Conservation (phyloP, 2,888 invertebrate species). For the Parapristionchus giblindavisi region DNA sequence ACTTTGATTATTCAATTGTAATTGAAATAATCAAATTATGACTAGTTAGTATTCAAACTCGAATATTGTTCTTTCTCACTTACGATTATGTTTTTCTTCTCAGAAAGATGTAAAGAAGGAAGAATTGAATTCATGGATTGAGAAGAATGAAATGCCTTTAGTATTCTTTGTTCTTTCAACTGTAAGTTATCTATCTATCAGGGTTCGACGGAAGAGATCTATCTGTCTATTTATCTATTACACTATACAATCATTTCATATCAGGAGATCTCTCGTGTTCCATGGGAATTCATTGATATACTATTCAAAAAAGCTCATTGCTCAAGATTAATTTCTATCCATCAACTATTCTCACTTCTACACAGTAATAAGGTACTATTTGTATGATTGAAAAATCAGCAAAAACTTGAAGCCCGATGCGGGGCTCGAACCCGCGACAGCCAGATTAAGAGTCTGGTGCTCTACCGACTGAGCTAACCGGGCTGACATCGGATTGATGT, state of each 20-base stretch:
- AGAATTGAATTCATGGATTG: neutral
- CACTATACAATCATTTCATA: neutral
- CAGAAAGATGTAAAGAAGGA: neutral
- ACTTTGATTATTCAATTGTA: too few relatives aligned
- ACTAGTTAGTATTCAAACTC: too few relatives aligned
- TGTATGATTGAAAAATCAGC: neutral
- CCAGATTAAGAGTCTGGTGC: constrained; percentile 68
- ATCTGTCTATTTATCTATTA: too few relatives aligned
- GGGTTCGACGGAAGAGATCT: too few relatives aligned
- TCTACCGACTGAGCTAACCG: constrained; percentile 67
- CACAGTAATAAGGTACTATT: neutral
- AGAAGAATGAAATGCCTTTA: neutral
- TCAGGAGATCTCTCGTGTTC: constrained; percentile 25
- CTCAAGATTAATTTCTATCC: constrained; percentile 22
- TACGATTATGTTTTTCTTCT: neutral
- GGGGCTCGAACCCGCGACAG: constrained; percentile 64
- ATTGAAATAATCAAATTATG: too few relatives aligned
- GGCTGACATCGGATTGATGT: constrained; percentile 41
- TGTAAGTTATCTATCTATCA: neutral
- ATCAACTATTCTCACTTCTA: constrained; percentile 23
- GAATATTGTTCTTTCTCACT: neutral
- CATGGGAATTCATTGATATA: constrained; percentile 1
- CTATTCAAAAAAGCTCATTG: neutral
- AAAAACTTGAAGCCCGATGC: constrained; percentile 55
- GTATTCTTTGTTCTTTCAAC: constrained; percentile 32